phyloP scores from a whole-genome alignment of 2,888 invertebrate genomes.

The Atherix ibis region DNA sequence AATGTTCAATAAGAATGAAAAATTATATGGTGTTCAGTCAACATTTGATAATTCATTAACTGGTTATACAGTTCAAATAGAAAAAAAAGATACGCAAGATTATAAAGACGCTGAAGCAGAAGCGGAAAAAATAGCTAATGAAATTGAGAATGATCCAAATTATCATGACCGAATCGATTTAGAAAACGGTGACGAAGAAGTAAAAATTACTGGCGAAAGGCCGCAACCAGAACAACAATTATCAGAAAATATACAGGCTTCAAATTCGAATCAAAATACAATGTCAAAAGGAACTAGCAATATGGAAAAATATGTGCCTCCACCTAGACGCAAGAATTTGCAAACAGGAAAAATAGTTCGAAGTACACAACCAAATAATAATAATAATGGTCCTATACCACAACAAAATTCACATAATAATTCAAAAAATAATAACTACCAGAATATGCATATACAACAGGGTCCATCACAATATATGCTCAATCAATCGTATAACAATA shows the following conservation, averaged over 20 bases:
- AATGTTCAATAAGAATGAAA: slow-evolving; percentile 91
- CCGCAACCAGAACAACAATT: slow-evolving; percentile 23
- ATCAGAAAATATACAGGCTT: slow-evolving; percentile 1
- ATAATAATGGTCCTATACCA: slow-evolving; percentile 12
- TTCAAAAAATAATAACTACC: slow-evolving; percentile 14
- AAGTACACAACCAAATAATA: slow-evolving; percentile 38
- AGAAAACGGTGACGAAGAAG: slow-evolving; percentile 89
- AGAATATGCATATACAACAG: slow-evolving; percentile 17
- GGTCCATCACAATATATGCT: slow-evolving; percentile 15
- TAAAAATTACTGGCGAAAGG: slow-evolving; percentile 64
- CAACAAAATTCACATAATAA: slow-evolving; percentile 13
- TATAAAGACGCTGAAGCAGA: slow-evolving; percentile 48
- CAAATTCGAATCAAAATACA: not conserved
- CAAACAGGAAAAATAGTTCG: slow-evolving; percentile 48
- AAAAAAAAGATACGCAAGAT: slow-evolving; percentile 73
- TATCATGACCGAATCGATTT: slow-evolving; percentile 69
- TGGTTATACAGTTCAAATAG: slow-evolving; percentile 82
- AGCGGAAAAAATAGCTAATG: slow-evolving; percentile 79
- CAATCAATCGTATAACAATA: slow-evolving; percentile 14
- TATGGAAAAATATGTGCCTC: slow-evolving; percentile 56
- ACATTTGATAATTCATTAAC: slow-evolving; percentile 81
- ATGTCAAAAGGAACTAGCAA: slow-evolving; percentile 12
- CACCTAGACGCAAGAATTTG: slow-evolving; percentile 55
- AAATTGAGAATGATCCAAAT: slow-evolving; percentile 75
- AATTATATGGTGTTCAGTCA: slow-evolving; percentile 80